Conservation (phyloP, 2,888 invertebrate genomes). For the Drosophila silvestris region DNA sequence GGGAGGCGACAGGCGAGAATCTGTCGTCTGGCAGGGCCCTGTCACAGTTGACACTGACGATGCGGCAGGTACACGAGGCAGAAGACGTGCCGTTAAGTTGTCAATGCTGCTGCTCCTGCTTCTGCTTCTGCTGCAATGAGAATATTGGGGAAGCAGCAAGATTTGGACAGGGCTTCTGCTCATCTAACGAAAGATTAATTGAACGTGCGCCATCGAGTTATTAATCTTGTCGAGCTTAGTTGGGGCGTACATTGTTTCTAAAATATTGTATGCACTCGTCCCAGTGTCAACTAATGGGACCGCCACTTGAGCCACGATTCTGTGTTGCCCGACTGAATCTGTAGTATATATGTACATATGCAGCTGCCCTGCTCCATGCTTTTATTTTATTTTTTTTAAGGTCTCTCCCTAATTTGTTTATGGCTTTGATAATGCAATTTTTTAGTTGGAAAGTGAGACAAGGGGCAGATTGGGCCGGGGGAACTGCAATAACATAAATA, state of each 20-base stretch:
- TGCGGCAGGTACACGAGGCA: conserved; percentile 73
- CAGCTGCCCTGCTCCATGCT: conserved; percentile 43
- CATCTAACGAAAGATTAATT: conserved; percentile 82
- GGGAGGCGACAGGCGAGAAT: conserved; percentile 33
- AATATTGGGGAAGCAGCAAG: conserved; percentile 4
- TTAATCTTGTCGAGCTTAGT: conserved; percentile 83
- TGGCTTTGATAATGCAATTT: conserved; percentile 78
- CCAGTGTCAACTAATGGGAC: conserved; percentile 80
- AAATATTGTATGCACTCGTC: conserved; percentile 76
- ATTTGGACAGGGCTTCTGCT: conserved; percentile 37
- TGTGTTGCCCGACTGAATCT: conserved; percentile 34
- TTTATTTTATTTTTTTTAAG: conserved; percentile 28
- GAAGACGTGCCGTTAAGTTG: conserved; percentile 66
- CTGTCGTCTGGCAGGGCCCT: conserved; percentile 56
- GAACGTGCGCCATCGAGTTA: conserved; percentile 81
- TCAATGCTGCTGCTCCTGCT: conserved; percentile 33
- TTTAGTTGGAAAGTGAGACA: conserved; percentile 54
- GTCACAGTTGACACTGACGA: conserved; percentile 81
- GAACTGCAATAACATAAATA: conserved; percentile 77
- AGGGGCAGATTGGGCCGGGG: conserved; percentile 24
- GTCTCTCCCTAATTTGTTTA: conserved; percentile 77
- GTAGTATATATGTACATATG: neutral
- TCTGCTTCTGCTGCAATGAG: neutral
- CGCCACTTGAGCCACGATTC: conserved; percentile 76
- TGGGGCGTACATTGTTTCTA: conserved; percentile 68